Percentiles rank a stretch among this genome's conserved stretches.
These are phyloP conservation scores for Centropus unirufus DNA, from an alignment of 2,113 vertebrate species.

Conservation along the genomic window DNA sequence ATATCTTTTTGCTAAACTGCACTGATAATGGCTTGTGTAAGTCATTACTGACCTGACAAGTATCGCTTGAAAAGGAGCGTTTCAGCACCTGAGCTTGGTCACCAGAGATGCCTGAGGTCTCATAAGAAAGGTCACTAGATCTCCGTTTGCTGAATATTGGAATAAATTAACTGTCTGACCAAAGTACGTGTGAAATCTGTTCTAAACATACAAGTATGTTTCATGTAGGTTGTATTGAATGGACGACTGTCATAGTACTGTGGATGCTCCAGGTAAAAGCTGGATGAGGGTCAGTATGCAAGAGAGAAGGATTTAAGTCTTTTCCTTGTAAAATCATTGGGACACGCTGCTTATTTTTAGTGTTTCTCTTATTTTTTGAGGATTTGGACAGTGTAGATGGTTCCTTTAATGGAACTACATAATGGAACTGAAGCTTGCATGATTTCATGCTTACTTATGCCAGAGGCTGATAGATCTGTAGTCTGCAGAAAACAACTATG, in stretches of 20 bases:
- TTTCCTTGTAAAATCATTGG: not conserved
- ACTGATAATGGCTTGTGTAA: not conserved
- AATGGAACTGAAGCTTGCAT: not conserved
- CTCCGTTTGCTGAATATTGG: not conserved
- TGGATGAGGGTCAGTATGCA: not conserved
- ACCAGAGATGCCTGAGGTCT: not conserved
- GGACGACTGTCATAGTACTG: not conserved
- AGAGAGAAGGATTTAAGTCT: not conserved
- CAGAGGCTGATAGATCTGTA: not conserved
- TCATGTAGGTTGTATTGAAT: not conserved
- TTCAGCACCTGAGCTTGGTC: not conserved
- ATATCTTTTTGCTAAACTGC: not conserved
- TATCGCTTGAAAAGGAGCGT: not conserved
- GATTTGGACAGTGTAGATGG: not conserved
- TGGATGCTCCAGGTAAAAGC: not conserved
- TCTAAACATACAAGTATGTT: not conserved
- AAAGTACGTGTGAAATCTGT: not conserved
- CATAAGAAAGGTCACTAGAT: not conserved
- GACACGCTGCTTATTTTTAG: not conserved
- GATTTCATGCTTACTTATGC: not conserved
- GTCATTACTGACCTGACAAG: not conserved
- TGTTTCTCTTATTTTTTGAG: not conserved
- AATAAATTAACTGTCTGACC: not conserved
- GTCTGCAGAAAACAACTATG: not conserved
- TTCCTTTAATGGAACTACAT: not conserved